Evolutionary conservation across 2,888 invertebrate genomes (phyloP).

Genomic region (Acronicta alni): DNA sequence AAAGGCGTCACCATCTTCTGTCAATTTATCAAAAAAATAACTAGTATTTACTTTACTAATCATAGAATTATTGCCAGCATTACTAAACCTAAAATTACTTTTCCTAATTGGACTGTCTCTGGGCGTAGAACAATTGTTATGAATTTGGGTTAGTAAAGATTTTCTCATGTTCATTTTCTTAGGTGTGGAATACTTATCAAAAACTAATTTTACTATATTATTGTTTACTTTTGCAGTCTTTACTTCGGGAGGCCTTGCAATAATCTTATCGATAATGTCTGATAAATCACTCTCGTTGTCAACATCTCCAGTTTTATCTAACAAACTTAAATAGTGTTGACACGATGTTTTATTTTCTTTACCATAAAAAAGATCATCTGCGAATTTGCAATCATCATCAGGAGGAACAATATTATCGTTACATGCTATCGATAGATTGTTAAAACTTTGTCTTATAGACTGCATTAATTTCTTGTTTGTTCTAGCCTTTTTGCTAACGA

Average conservation of each 20-base stretch:
- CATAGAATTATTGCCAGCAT: slow-evolving; percentile 61
- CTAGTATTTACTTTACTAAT: slow-evolving; percentile 78
- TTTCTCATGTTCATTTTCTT: slow-evolving; percentile 65
- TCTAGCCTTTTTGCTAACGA: slow-evolving; percentile 74
- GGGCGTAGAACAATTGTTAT: slow-evolving; percentile 81
- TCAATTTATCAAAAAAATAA: slow-evolving; percentile 87
- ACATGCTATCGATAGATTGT: slow-evolving; percentile 62
- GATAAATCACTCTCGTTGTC: slow-evolving; percentile 74
- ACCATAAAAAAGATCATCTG: slow-evolving; percentile 28
- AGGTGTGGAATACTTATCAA: slow-evolving; percentile 71
- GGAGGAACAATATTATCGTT: slow-evolving; percentile 27
- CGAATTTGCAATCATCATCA: slow-evolving; percentile 24
- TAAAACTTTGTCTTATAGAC: slow-evolving; percentile 67
- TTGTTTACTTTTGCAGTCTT: slow-evolving; percentile 76
- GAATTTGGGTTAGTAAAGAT: slow-evolving; percentile 63
- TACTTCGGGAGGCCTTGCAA: slow-evolving; percentile 66
- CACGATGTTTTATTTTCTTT: slow-evolving; percentile 56
- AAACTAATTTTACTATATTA: slow-evolving; percentile 76
- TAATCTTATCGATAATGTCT: slow-evolving; percentile 79
- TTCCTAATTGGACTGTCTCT: slow-evolving; percentile 68
- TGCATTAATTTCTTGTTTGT: slow-evolving; percentile 61
- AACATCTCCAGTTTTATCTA: slow-evolving; percentile 66
- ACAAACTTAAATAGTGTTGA: slow-evolving; percentile 63
- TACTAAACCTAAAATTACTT: slow-evolving; percentile 53
- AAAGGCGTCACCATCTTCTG: slow-evolving; percentile 89